Evolutionary conservation across 2,888 invertebrate genomes (phyloP).

Genomic region (Ctena decussata): DNA sequence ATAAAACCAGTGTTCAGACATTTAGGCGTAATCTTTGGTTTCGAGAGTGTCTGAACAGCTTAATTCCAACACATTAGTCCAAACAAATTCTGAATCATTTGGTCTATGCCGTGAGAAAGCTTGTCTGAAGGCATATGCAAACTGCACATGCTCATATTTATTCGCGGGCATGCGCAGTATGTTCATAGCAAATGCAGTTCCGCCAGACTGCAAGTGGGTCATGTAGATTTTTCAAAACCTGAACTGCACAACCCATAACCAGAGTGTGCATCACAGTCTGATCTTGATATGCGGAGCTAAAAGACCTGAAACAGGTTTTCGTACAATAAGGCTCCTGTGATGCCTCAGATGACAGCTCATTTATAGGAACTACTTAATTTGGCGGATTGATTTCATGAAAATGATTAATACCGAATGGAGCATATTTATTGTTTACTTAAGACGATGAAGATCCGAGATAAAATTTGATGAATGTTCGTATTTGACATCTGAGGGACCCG

Average conservation of each 20-base stretch:
- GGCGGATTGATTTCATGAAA: constrained; percentile 11
- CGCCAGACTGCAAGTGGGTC: too few relatives aligned
- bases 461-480: constrained; percentile 10
- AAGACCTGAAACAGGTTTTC: too few relatives aligned
- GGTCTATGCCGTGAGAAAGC: too few relatives aligned
- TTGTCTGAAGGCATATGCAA: too few relatives aligned
- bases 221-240: too few relatives aligned
- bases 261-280: too few relatives aligned
- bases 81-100: background rate
- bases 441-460: constrained; percentile 7
- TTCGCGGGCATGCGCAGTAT: too few relatives aligned
- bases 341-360: background rate
- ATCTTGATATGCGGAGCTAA: too few relatives aligned
- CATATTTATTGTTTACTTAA: constrained; percentile 24
- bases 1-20: background rate
- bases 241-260: too few relatives aligned
- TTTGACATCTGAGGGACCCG: constrained; percentile 4
- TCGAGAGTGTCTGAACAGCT: background rate
- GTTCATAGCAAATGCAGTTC: too few relatives aligned
- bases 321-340: background rate
- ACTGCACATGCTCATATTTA: too few relatives aligned
- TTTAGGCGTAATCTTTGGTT: background rate
- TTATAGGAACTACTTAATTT: constrained; percentile 10
- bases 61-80: background rate
- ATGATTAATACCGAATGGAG: constrained; percentile 17